Evolutionary conservation across 1,140 invertebrate genomes (phyloP).

Genomic region (Wasmannia auropunctata): DNA sequence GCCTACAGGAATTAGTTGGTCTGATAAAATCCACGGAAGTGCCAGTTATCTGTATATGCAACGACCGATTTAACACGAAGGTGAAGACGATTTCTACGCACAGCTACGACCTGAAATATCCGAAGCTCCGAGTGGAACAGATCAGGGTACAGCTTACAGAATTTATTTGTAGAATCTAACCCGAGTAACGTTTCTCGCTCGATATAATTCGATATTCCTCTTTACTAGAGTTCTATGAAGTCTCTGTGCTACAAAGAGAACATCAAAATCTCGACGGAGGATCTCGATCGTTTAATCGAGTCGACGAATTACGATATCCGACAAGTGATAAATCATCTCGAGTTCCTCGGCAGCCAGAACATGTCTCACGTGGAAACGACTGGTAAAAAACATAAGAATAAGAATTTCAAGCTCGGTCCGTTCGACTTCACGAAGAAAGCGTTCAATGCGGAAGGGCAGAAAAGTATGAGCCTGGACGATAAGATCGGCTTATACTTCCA

Average conservation of each 20-base stretch:
- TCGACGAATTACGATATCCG: conserved; percentile 97
- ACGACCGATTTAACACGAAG: conserved; percentile 97
- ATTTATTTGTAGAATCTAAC: neutral
- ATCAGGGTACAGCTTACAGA: conserved; percentile 90
- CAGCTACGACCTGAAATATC: conserved; percentile 96
- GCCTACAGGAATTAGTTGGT: conserved; percentile 96
- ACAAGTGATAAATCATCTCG: conserved; percentile 95
- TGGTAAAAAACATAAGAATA: conserved; percentile 88
- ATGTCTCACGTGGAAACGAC: conserved; percentile 85
- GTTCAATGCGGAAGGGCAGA: conserved; percentile 93
- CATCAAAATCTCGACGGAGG: conserved; percentile 91
- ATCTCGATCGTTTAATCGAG: conserved; percentile 93
- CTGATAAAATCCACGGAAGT: conserved; percentile 96
- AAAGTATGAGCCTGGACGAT: conserved; percentile 93
- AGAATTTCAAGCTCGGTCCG: conserved; percentile 95
- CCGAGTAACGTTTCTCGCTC: neutral
- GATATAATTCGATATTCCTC: neutral
- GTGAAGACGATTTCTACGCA: conserved; percentile 97
- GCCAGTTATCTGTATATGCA: conserved; percentile 99
- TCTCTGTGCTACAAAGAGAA: conserved; percentile 97
- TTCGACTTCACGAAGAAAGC: conserved; percentile 97
- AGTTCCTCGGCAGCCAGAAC: conserved; percentile 90
- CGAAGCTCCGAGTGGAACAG: conserved; percentile 93
- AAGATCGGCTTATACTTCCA: conserved; percentile 98
- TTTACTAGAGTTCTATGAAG: conserved; percentile 92